These are phyloP conservation scores for Austrofundulus limnaeus DNA, from an alignment of 2,113 vertebrate species.

Conservation along the genomic window DNA sequence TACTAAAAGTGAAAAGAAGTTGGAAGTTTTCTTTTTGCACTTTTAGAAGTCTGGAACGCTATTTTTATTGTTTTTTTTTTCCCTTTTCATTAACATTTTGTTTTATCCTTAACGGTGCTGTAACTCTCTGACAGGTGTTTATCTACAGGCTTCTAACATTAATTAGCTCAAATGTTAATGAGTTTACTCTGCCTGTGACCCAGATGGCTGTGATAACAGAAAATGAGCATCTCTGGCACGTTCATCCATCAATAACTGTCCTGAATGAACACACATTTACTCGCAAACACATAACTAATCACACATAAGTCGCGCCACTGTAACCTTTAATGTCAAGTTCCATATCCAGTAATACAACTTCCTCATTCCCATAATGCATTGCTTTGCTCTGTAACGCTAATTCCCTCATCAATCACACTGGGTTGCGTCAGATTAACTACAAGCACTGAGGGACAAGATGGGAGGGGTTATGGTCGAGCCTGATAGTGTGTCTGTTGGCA, in stretches of 20 bases:
- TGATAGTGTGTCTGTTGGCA: conserved; percentile 49
- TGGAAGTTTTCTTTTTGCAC: too few relatives aligned
- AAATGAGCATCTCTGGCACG: conserved; percentile 20
- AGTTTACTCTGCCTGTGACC: conserved; percentile 25
- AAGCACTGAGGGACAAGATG: conserved; percentile 3
- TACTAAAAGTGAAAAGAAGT: too few relatives aligned
- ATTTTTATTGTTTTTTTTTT: not conserved
- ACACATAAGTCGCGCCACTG: conserved; percentile 18
- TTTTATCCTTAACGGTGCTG: not conserved
- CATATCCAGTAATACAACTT: conserved; percentile 50
- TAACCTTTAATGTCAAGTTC: conserved; percentile 54
- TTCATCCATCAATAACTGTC: conserved; percentile 52
- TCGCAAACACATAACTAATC: conserved; percentile 28
- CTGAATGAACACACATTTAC: conserved; percentile 14
- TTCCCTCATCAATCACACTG: conserved; percentile 72
- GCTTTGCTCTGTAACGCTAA: conserved; percentile 61
- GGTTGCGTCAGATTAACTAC: conserved; percentile 65
- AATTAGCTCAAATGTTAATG: conserved; percentile 43
- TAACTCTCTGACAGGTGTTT: conserved; percentile 34
- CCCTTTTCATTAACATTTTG: conserved; percentile 2
- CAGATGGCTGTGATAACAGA: conserved; percentile 11
- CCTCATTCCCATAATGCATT: conserved; percentile 51
- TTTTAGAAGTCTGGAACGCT: not conserved
- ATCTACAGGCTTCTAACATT: conserved; percentile 4
- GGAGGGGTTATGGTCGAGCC: not conserved